Evolutionary conservation across 1,140 invertebrate species (phyloP).

Genomic region (Drosophila rhopaloa): DNA sequence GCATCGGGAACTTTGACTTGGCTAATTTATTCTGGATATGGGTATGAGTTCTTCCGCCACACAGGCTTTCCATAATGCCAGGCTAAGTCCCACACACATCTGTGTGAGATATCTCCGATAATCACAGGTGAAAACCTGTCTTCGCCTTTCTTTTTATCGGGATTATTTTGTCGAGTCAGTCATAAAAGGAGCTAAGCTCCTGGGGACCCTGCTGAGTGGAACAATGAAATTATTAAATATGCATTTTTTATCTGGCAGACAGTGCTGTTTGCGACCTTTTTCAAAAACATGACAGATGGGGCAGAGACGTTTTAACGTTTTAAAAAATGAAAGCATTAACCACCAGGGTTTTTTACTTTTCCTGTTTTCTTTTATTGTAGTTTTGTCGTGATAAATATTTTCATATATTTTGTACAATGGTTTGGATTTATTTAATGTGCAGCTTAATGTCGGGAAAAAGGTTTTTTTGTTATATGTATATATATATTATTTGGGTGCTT

Average conservation of each 20-base stretch:
- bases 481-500: too few relatives aligned
- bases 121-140: not conserved
- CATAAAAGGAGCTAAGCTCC: not conserved
- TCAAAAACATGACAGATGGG: conserved; percentile 1
- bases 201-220: not conserved
- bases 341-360: too few relatives aligned
- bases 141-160: not conserved
- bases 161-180: not conserved
- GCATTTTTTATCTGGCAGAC: not conserved
- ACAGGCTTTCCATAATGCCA: not conserved
- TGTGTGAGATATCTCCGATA: not conserved
- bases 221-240: conserved; percentile 5
- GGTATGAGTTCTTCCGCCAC: not conserved
- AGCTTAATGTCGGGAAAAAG: too few relatives aligned
- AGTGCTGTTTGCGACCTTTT: not conserved
- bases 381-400: too few relatives aligned
- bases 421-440: too few relatives aligned
- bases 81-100: not conserved
- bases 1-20: conserved; percentile 4
- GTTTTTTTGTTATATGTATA: too few relatives aligned
- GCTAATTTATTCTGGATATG: not conserved
- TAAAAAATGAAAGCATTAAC: not conserved
- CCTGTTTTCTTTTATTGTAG: too few relatives aligned
- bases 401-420: too few relatives aligned
- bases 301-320: not conserved